A percentile compares a stretch with the other conserved stretches of the same genome.
These are phyloP conservation scores for Tragelaphus imberbis DNA, from an alignment of 2,113 vertebrate species.

Conservation along the genomic window DNA sequence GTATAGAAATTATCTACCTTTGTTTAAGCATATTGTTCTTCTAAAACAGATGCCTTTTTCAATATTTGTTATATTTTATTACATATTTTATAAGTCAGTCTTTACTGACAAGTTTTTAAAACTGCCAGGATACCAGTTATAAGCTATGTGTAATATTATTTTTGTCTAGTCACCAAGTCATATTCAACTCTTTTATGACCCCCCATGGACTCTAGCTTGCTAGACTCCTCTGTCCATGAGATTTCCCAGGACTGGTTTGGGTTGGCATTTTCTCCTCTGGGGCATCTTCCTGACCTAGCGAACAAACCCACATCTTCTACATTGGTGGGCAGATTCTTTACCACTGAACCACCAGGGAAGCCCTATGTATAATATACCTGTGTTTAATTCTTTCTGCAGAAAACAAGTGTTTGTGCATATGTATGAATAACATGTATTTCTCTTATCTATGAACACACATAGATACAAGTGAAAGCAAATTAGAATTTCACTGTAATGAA, in stretches of 20 bases:
- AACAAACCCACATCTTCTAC: neutral
- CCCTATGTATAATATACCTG: neutral
- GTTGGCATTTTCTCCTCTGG: neutral
- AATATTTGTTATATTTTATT: neutral
- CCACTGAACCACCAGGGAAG: neutral
- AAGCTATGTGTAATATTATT: neutral
- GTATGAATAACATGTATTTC: neutral
- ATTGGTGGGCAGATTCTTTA: neutral
- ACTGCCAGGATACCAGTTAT: neutral
- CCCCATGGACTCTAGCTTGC: neutral
- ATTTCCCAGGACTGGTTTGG: neutral
- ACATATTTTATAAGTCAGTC: neutral
- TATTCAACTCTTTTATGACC: neutral
- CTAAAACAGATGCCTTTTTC: neutral
- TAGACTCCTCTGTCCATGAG: neutral
- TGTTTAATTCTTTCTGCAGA: slow-evolving; percentile 10
- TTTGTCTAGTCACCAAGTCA: neutral
- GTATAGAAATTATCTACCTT: neutral
- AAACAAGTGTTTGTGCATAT: neutral
- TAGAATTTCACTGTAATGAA: neutral
- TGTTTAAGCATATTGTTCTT: slow-evolving; percentile 5
- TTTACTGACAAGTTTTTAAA: slow-evolving; percentile 30
- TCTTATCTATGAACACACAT: neutral
- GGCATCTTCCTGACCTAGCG: neutral
- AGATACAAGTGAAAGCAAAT: neutral